These are phyloP conservation scores for Elachura formosa DNA, from an alignment of 2,113 vertebrate species.

Conservation along the genomic window DNA sequence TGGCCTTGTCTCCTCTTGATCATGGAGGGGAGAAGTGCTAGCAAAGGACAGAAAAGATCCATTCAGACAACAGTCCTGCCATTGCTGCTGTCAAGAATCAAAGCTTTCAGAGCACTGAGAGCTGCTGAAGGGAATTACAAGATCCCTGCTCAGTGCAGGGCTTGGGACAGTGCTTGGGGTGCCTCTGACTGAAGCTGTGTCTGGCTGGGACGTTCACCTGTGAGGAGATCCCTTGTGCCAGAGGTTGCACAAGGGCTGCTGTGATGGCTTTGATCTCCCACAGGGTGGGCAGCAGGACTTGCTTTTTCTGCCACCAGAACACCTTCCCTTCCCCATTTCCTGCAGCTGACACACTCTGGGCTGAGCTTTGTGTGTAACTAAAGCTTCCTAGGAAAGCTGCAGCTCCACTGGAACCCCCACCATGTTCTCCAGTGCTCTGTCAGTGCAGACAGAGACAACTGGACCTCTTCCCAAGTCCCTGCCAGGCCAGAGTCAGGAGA, in stretches of 20 bases:
- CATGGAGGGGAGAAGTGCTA: constrained; percentile 90
- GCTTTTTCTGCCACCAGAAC: neutral
- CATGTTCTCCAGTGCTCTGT: neutral
- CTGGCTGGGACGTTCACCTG: neutral
- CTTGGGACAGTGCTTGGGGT: neutral
- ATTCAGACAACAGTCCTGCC: constrained; percentile 12
- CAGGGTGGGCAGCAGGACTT: neutral
- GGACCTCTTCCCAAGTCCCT: neutral
- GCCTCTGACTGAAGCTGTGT: neutral
- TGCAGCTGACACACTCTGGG: neutral
- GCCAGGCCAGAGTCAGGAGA: neutral
- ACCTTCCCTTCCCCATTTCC: neutral
- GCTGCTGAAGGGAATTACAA: neutral
- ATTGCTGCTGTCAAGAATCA: neutral
- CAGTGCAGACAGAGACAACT: neutral
- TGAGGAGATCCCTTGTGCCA: neutral
- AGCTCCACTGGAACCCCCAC: neutral
- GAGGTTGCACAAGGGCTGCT: neutral
- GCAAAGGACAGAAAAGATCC: neutral
- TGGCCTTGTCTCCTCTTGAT: constrained; percentile 82
- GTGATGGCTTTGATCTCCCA: neutral
- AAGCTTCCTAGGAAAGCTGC: neutral
- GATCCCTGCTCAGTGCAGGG: neutral
- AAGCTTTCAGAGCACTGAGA: neutral
- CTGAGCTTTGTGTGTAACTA: neutral